A percentile compares a stretch with the other conserved stretches of the same genome.
phyloP scores from a whole-genome alignment of 2,888 invertebrate species.

The Perdita meconis region DNA sequence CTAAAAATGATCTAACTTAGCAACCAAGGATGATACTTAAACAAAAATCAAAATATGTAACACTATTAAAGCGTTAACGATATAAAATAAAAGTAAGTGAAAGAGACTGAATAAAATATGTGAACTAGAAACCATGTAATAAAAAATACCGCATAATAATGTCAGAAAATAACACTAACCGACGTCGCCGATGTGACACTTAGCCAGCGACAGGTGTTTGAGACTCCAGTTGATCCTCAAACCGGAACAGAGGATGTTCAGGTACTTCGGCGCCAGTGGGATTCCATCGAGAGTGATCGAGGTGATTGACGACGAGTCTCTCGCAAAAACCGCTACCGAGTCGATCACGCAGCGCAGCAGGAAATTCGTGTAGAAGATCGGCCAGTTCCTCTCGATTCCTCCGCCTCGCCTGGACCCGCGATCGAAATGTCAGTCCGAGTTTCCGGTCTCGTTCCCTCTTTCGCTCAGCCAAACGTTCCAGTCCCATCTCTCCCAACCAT shows the following conservation, averaged over 20 bases:
- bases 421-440: conserved; percentile 43
- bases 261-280: conserved; percentile 67
- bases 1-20: too few species aligned
- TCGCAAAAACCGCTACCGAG: conserved; percentile 65
- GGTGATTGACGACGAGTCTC: conserved; percentile 60
- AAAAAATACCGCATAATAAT: neutral
- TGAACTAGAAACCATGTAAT: neutral
- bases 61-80: neutral
- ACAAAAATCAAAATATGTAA: neutral
- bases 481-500: neutral
- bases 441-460: conserved; percentile 7
- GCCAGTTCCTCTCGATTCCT: conserved; percentile 32
- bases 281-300: conserved; percentile 70
- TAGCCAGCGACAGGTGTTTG: conserved; percentile 59
- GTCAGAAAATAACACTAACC: conserved; percentile 57
- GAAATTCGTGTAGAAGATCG: conserved; percentile 71
- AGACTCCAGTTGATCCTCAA: conserved; percentile 64
- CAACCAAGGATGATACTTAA: too few species aligned
- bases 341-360: conserved; percentile 70
- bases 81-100: too few species aligned
- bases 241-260: conserved; percentile 65
- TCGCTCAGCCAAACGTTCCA: neutral
- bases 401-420: conserved; percentile 55
- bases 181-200: conserved; percentile 67
- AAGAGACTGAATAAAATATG: neutral